Evolutionary conservation across 2,113 vertebrate genomes (phyloP), one percentile per base, ranked within the genome.

Genomic region (Bagarius yarrelli): DNA sequence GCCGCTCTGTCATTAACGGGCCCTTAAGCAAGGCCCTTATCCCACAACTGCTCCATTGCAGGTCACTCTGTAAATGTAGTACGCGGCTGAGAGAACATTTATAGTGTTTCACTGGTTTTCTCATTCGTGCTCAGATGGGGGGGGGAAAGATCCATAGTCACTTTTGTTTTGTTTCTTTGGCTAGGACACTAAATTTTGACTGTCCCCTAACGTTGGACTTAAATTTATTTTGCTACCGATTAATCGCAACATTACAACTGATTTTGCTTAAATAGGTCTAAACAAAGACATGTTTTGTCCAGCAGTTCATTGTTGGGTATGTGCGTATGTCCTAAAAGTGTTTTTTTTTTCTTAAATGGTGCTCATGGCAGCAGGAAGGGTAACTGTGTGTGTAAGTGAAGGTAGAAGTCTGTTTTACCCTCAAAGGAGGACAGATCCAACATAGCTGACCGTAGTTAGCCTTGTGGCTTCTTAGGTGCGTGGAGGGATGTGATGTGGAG

Each of bases 341-440:
- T 70, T 79, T 50, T 80, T 80, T 60, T 80, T 67, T 44, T 79
- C 32, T 8, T 47, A 47, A 47, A 11, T 66, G 60, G 44, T 52
- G 40, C 47, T 6, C 23, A 12, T 75, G 15, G 36, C 5, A 40
- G 63, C 79, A 83, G 76, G 53, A 72, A 71, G 60, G 40, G 56
- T 47, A 78, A 47, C 16, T 18, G 71, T 64, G 36, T 67, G 50
- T 71, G 25, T 15, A 4, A 80, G 27, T 8, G 60, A 50, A 55
- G 83, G 50, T 81, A 67, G 70, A 11, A 63, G 74, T 83, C 84
- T 76, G 79, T 66, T 80, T 85, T 83, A 40, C 70, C 70, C 30
- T 19, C 66, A 25, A 69, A 77, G 81, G 86, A 81, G 82, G 73
- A 55, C 74, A 81, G 57, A 82, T 73, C 52, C 76, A 84, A 76